Percentiles rank a stretch among this genome's conserved stretches.
These are phyloP conservation scores for Origma solitaria DNA, from an alignment of 2,113 vertebrate genomes.

Conservation along the genomic window DNA sequence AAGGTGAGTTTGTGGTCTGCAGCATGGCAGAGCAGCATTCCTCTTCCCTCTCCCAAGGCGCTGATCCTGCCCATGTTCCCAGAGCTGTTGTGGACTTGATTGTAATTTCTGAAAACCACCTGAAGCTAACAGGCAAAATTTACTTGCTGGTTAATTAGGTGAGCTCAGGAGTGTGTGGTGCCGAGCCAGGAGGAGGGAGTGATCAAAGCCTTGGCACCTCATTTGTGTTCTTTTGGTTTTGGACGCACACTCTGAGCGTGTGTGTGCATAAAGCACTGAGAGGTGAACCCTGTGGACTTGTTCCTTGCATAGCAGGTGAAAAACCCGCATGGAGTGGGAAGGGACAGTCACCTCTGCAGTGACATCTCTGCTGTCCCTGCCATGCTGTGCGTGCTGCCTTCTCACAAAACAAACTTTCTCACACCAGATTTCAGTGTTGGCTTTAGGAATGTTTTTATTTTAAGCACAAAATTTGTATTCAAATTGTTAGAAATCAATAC, in stretches of 20 bases:
- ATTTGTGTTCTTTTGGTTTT: fast-evolving
- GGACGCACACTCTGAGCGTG: neutral
- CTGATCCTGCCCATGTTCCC: neutral
- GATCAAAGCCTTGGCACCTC: neutral
- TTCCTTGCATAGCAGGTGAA: neutral
- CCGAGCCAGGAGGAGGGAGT: neutral
- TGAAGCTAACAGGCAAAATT: neutral
- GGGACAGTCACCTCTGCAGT: neutral
- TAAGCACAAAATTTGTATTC: neutral
- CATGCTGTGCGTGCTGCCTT: fast-evolving
- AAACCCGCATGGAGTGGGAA: neutral
- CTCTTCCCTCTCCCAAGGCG: fast-evolving
- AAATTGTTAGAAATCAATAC: neutral
- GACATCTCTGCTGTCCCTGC: neutral
- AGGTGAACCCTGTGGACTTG: neutral
- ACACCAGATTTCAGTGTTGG: neutral
- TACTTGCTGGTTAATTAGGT: neutral
- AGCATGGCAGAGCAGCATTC: fast-evolving
- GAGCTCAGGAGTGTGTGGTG: neutral
- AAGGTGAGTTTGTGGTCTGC: neutral
- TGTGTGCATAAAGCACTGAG: neutral
- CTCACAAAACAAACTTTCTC: neutral
- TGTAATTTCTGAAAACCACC: neutral
- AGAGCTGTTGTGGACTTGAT: neutral
- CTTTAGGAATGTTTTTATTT: conserved; percentile 46